Base-by-base conservation (phyloP, 2,888 invertebrate species). In the Epirrhoe alternata region DNA sequence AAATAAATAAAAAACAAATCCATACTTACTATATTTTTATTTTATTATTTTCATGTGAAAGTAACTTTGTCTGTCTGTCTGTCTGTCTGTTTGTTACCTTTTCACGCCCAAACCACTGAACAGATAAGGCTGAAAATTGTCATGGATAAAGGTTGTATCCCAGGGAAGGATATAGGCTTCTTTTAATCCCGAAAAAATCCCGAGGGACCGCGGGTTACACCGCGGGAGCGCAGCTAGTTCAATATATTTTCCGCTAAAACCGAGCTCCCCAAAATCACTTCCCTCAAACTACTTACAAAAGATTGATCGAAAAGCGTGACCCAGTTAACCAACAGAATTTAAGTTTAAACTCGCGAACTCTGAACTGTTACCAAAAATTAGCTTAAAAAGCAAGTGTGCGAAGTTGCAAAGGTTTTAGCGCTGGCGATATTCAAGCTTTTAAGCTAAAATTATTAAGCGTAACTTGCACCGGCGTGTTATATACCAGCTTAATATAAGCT, bases 361-460 rank as follows among this genome's bases (percentile, higher is more conserved):
- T 75, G 76, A 81, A 78, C 81, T 80, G 81, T 80, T 82, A 78
- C 85, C 85, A 84, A 87, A 90, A 89, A 89, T 89, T 87, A 81
- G 85, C 87, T 88, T 85, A 85, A 86, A 87, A 86, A 82, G 78
- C 79, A 81, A 84, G 82, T 79, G 78, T 78, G 82, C 73, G 74
- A 86, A 88, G 81, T 89, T 81, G 74, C 78, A 83, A 83, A 88
- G 86, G 88, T 83, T 88, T 86, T 86, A 83, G 84, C 85, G 79
- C 80, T 82, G 86, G 83, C 85, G 89, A 86, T 87, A 89, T 86
- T 80, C 84, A 84, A 86, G 92, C 90, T 92, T 92, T 92, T 88
- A 89, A 88, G 90, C 88, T 92, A 87, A 92, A 92, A 88, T 92
- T 90, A 89, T 91, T 87, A 88, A 88, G 87, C 87, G 84, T 81